phyloP scores from a whole-genome alignment of 2,888 invertebrate species.

The Ryuthela nishihirai region DNA sequence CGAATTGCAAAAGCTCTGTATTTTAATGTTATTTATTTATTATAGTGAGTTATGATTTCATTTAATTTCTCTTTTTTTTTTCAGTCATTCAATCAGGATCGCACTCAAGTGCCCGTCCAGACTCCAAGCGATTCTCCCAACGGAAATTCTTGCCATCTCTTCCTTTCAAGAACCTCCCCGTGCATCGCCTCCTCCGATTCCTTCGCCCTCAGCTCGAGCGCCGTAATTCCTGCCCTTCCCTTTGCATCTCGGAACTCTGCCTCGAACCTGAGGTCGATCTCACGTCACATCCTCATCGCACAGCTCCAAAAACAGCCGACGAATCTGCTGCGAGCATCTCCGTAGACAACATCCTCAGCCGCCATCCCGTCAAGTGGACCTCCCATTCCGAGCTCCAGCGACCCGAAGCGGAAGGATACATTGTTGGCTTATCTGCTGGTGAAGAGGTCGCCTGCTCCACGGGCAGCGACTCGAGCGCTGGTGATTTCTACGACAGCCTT shows the following conservation, averaged over 20 bases:
- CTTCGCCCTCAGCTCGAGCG: slow-evolving; percentile 16
- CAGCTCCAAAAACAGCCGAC: too few relatives aligned
- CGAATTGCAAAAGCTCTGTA: too few relatives aligned
- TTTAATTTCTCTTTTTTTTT: slow-evolving; percentile 9
- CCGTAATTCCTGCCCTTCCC: slow-evolving; percentile 26
- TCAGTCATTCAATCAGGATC: slow-evolving; percentile 17
- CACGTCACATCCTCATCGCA: background rate
- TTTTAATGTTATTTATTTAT: too few relatives aligned
- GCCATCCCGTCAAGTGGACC: slow-evolving; percentile 22
- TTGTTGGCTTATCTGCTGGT: background rate
- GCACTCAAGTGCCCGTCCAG: slow-evolving; percentile 21
- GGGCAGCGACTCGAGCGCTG: too few relatives aligned
- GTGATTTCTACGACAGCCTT: too few relatives aligned
- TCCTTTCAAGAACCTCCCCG: slow-evolving; percentile 12
- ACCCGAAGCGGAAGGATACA: background rate
- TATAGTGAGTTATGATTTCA: too few relatives aligned
- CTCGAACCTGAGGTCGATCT: background rate
- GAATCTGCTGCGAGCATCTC: too few relatives aligned
- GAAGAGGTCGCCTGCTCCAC: too few relatives aligned
- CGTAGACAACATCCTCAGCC: slow-evolving; percentile 5
- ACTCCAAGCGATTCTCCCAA: slow-evolving; percentile 28
- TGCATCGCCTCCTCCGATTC: slow-evolving; percentile 19
- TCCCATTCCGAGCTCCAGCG: slow-evolving; percentile 21
- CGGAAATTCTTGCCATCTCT: slow-evolving; percentile 20
- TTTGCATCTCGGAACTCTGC: slow-evolving; percentile 16